These are phyloP conservation scores for Micromesistius poutassou DNA, from an alignment of 2,797 vertebrate species.

Conservation along the genomic window DNA sequence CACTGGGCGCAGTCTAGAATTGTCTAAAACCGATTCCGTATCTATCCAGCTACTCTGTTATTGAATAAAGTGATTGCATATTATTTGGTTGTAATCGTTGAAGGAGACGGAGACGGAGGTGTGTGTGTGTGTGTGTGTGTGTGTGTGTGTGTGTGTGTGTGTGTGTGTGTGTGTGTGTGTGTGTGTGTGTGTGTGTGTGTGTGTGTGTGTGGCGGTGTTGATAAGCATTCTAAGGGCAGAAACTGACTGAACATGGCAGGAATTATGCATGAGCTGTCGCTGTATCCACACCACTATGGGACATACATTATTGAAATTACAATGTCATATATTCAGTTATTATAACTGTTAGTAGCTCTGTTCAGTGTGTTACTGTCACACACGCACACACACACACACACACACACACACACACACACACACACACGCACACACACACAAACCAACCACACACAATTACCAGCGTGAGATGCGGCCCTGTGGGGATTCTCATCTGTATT, in stretches of 20 bases:
- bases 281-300: constrained; percentile 19
- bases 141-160: constrained; percentile 15
- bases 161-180: neutral
- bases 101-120: neutral
- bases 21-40: neutral
- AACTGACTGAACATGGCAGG: constrained; percentile 37
- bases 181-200: too few species aligned
- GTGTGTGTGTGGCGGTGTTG: constrained; percentile 1
- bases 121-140: constrained; percentile 9
- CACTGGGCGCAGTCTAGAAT: neutral
- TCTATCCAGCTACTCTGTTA: neutral
- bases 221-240: constrained; percentile 50
- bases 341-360: neutral
- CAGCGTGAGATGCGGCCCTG: neutral
- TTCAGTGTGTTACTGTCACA: neutral
- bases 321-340: constrained; percentile 22
- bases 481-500: neutral
- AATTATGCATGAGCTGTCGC: constrained; percentile 61
- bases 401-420: neutral
- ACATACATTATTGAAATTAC: constrained; percentile 55
- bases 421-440: constrained; percentile 7
- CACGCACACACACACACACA: too few species aligned
- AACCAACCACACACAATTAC: neutral
- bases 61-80: neutral
- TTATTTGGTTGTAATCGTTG: neutral